Evolutionary conservation across 64 coral and sea anemone species (phyloP), one percentile per base, ranked within the genome.

Genomic region (Hydrozoanthus tunicans): DNA sequence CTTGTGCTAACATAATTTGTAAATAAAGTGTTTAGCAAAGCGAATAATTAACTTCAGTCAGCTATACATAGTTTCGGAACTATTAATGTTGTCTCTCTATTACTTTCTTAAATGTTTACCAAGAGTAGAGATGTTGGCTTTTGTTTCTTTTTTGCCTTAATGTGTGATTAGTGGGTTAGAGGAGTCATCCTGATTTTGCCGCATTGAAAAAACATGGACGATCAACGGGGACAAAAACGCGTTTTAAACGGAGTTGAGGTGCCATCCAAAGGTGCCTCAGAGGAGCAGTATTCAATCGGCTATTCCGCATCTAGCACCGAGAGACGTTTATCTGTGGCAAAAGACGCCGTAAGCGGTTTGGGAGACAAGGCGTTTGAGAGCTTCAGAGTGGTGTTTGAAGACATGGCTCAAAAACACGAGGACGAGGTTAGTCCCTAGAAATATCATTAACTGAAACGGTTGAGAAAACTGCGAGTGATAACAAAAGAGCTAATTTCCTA

Each of bases 281-380:
- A 56, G 51, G 51, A 1, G 53, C 17, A 15, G 56, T 72, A 72
- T 72, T 17, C 20, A 5, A 72, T 7, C 69, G 26, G 26, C 20
- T 24, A 9, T 17, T 72, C 17, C 78, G 20, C 13, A 7, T 8
- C 13, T 60, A 15, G 9, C 60, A 82, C 26, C 3, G 80, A 82
- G 25, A 32, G 62, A 17, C 27, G 60, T 52, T 43, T 82, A 6
- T 82, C 80, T 64, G 80, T 82, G 14, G 80, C 80, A 64, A 82
- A 82, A 82, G 80, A 82, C 65, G 80, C 80, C 3, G 80, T 82
- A 11, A 82, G 80, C 6, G 80, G 80, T 64, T 64, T 82, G 24
- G 80, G 80, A 52, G 80, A 82, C 13, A 82, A 82, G 65, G 80
- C 80, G 5, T 82, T 65, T 51, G 80, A 82, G 12, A 82, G 80